Evolutionary conservation across 2,888 invertebrate genomes (phyloP).

Genomic region (Dione vanillae): DNA sequence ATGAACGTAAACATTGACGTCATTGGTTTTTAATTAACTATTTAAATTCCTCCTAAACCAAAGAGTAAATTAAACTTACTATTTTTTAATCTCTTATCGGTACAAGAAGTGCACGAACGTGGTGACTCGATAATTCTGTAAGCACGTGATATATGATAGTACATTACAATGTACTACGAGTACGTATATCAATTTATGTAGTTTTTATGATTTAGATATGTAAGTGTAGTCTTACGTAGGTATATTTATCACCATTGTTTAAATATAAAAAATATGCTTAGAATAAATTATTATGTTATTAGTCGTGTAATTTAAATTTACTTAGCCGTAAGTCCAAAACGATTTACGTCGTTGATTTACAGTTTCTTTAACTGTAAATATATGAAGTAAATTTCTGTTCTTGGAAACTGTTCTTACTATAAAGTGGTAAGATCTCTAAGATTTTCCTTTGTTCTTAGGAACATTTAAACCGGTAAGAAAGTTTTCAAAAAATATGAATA

Average conservation of each 20-base stretch:
- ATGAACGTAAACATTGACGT: background rate
- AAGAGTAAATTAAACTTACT: slow-evolving; percentile 2
- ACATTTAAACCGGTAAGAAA: no score
- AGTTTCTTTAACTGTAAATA: background rate
- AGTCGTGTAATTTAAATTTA: background rate
- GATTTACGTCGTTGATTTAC: background rate
- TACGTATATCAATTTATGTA: slow-evolving; percentile 18
- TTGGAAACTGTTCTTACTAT: no score
- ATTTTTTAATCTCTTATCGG: slow-evolving; percentile 18
- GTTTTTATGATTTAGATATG: background rate
- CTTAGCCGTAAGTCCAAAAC: background rate
- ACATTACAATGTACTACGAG: no score
- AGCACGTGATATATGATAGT: slow-evolving; percentile 25
- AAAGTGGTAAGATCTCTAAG: no score
- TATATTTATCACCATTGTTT: background rate
- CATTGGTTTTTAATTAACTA: slow-evolving; percentile 1
- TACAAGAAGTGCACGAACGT: slow-evolving; percentile 7
- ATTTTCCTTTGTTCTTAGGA: no score
- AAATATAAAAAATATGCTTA: background rate
- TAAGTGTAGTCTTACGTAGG: background rate
- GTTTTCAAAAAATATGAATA: no score
- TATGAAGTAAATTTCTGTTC: background rate
- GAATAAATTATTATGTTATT: background rate
- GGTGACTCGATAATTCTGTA: slow-evolving; percentile 14
- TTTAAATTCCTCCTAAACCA: background rate